Base-by-base conservation (phyloP, 2,113 vertebrate species). In the Dicentrarchus labrax region DNA sequence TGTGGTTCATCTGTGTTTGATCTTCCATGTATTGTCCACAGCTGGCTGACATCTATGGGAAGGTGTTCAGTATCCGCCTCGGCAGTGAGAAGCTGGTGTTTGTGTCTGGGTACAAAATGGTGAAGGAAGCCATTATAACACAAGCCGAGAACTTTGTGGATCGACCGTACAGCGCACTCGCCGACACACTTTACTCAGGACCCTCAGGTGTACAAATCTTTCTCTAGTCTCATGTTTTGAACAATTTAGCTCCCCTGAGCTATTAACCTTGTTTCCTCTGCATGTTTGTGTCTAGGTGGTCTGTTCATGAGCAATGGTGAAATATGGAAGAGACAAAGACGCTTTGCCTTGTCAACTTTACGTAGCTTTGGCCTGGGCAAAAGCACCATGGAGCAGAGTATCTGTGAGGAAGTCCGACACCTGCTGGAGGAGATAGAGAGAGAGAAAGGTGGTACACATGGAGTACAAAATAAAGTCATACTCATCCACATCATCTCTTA, bases 361-460 rank as follows among this genome's bases (percentile, higher is more conserved):
- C 95, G 92, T 12, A 96, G 86, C 80, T 96, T 98, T 0, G 96
- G 96, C 19, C 5, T 96, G 87, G 96, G 96, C 2, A 97, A 95
- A 91, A 94, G 72, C 30, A 51, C 81, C 1, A 70, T 95, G 77
- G 96, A 96, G 85, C 85, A 96, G 60, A 43, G 90, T 47, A 97
- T 97, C 61, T 94, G 94, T 88, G 95, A 96, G 60, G 97, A 97
- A 74, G 91, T 90, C 56, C 5, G 0, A 0, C 84, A 36, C 66
- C 94, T 98, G 0, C 72, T 19, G 13, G 94, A 96, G 0, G 94
- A 8, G n/a, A 92, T 98, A 0, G 7, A 87, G 39, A 93, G 94
- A 0, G 93, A 96, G 64, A 95, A 93, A 60, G 96, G 97, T 97
- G 19, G 0, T 57, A 15, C 5, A 73, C 3, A 43, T 24, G 3